Conservation (phyloP, 2,113 vertebrate genomes). For the Clarias magur region DNA sequence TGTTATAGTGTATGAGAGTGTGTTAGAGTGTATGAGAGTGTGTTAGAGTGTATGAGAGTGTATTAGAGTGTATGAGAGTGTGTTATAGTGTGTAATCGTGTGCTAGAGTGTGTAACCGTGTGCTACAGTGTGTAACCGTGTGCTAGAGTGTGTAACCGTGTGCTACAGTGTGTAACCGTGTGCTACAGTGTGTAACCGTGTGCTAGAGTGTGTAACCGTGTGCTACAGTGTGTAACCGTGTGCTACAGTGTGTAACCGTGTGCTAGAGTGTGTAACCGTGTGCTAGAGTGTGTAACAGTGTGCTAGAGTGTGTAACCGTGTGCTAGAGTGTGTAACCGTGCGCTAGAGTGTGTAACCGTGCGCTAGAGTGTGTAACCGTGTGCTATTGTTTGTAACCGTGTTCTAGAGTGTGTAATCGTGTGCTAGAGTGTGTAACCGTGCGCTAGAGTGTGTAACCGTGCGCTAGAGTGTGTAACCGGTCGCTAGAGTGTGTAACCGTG, state of each 20-base stretch:
- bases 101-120: not conserved
- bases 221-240: not conserved
- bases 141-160: too few relatives aligned
- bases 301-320: too few relatives aligned
- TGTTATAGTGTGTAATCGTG: not conserved
- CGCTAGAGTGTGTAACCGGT: not conserved
- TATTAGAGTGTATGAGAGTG: too few relatives aligned
- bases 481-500: not conserved
- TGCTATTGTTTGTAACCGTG: not conserved
- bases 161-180: too few relatives aligned
- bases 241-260: not conserved
- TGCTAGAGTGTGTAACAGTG: constrained; percentile 30
- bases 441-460: not conserved
- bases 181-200: too few relatives aligned
- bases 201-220: not conserved
- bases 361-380: too few relatives aligned
- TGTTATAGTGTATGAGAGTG: too few relatives aligned
- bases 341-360: too few relatives aligned
- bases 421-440: not conserved
- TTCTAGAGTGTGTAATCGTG: not conserved
- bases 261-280: constrained; percentile 32
- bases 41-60: too few relatives aligned
- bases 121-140: not conserved
- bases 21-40: not conserved
- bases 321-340: too few relatives aligned